Conservation (phyloP, 1,140 invertebrate genomes). For the Andrena cerasifolii region DNA sequence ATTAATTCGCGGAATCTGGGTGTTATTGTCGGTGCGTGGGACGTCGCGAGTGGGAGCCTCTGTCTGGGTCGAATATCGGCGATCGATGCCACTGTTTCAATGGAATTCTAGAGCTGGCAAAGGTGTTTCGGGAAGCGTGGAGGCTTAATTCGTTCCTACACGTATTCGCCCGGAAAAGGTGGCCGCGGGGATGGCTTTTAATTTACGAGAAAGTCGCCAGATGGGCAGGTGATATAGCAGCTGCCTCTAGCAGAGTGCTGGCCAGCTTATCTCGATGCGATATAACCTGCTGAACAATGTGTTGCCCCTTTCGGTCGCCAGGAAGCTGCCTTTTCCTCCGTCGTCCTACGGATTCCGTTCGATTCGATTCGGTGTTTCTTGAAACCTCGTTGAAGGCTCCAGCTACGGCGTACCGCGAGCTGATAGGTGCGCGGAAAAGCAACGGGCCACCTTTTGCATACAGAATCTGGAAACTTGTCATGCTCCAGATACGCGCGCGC, state of each 20-base stretch:
- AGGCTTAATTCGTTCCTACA: background rate
- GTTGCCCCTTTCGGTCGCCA: background rate
- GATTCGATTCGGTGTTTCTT: too few species aligned
- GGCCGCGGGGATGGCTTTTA: constrained; percentile 30
- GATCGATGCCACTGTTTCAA: constrained; percentile 1
- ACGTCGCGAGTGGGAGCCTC: background rate
- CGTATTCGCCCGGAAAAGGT: constrained; percentile 5
- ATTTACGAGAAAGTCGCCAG: constrained; percentile 67
- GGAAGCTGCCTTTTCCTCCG: background rate
- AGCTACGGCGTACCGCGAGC: constrained; percentile 4
- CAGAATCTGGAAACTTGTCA: constrained; percentile 70
- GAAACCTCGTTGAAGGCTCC: background rate
- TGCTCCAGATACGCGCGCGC: constrained; percentile 70
- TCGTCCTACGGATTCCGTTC: background rate
- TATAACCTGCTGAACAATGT: background rate
- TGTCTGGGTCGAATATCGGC: background rate
- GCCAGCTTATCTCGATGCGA: constrained; percentile 5
- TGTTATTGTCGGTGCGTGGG: background rate
- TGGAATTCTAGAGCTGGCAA: background rate
- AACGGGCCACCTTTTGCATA: constrained; percentile 55
- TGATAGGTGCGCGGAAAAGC: constrained; percentile 65
- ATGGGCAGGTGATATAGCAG: constrained; percentile 74
- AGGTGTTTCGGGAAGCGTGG: constrained; percentile 30
- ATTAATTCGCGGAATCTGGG: background rate
- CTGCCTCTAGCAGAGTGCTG: constrained; percentile 56